phyloP scores from a whole-genome alignment of 2,797 vertebrate genomes.

The Labroides dimidiatus region DNA sequence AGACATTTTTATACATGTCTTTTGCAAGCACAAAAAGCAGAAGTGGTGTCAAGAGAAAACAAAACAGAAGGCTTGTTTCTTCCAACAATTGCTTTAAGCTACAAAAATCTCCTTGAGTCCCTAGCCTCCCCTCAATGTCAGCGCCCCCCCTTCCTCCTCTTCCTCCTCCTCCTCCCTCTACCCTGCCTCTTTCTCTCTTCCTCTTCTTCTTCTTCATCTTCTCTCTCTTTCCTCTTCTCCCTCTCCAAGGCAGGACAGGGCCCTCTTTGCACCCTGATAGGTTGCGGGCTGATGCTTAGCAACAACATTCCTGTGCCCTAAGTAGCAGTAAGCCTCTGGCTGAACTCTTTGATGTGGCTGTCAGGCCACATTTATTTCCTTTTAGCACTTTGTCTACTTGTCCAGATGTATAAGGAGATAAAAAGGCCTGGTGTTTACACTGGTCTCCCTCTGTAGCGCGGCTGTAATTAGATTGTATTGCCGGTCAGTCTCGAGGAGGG shows the following conservation, averaged over 20 bases:
- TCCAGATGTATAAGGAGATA: conserved; percentile 99
- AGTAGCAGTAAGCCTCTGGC: conserved; percentile 98
- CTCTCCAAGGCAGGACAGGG: conserved; percentile 83
- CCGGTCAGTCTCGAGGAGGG: conserved; percentile 89
- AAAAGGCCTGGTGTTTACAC: conserved; percentile 99
- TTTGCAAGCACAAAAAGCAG: conserved; percentile 86
- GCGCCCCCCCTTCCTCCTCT: conserved; percentile 54
- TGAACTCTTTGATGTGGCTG: conserved; percentile 99
- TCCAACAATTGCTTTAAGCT: conserved; percentile 94
- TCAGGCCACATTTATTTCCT: conserved; percentile 99
- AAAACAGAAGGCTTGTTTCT: conserved; percentile 89
- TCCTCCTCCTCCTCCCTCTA: conserved; percentile 22
- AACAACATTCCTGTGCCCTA: conserved; percentile 99
- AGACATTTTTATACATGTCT: conserved; percentile 89
- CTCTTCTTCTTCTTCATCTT: conserved; percentile 65
- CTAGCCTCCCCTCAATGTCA: conserved; percentile 87
- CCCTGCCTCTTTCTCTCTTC: conserved; percentile 63
- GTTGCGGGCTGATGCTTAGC: conserved; percentile 96
- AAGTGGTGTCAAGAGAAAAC: conserved; percentile 90
- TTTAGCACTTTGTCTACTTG: conserved; percentile 99
- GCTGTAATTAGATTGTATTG: conserved; percentile 96
- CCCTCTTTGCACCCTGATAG: conserved; percentile 93
- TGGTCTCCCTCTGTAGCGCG: conserved; percentile 84
- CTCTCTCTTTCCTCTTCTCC: conserved; percentile 69
- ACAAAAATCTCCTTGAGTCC: conserved; percentile 93